Conservation (phyloP, 2,888 invertebrate species). For the Leptogaster cylindrica region DNA sequence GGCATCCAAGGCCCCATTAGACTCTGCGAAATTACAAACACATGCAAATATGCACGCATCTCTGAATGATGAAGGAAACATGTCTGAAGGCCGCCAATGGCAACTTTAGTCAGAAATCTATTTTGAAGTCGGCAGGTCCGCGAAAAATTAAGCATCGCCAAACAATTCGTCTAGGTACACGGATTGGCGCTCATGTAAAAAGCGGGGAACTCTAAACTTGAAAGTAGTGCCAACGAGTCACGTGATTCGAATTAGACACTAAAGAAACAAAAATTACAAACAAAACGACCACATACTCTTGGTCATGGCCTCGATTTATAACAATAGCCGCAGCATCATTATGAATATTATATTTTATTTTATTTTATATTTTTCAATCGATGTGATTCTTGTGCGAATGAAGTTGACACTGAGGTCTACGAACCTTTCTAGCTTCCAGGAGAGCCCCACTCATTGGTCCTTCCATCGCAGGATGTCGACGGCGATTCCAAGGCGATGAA, state of each 20-base stretch:
- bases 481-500: no score
- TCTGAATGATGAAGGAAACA: no score
- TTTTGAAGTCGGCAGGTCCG: not conserved
- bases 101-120: not conserved
- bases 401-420: no score
- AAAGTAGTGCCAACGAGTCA: conserved; percentile 6
- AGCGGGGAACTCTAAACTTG: conserved; percentile 28
- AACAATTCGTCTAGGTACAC: conserved; percentile 15
- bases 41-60: not conserved
- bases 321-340: no score
- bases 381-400: no score
- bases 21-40: not conserved
- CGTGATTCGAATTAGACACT: not conserved
- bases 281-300: not conserved
- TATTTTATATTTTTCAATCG: no score
- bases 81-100: not conserved
- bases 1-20: no score
- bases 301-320: conserved; percentile 12
- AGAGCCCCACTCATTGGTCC: no score
- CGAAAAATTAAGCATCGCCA: conserved; percentile 7
- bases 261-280: not conserved
- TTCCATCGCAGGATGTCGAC: no score
- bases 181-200: conserved; percentile 8
- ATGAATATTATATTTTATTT: no score
- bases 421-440: no score